Base-by-base conservation (phyloP, 2,797 vertebrate species). In the Setipinna tenuifilis region DNA sequence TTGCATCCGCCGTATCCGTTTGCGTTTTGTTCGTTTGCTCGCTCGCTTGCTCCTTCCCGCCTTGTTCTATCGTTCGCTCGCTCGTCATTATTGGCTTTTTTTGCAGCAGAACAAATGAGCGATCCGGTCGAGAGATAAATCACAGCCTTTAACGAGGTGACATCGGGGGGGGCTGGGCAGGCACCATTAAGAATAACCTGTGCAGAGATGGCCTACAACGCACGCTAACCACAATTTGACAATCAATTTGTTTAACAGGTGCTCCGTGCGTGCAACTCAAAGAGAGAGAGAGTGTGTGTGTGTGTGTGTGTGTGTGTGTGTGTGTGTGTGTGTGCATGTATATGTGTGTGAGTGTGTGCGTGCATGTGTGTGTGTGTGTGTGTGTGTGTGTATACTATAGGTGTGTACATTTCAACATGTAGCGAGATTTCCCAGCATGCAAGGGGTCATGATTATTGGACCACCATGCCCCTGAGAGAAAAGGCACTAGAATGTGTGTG, bases 61-160 rank as follows among this genome's bases (percentile, higher is more conserved):
- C 46, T 12, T 58, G 12, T 14, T 58, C 65, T 7, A 14, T 71
- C 28, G 11, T 14, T 31, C 82, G 82, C 81, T 84, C 85, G 83
- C 48, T 84, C 50, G 46, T 71, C 82, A 84, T 86, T 84, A 85
- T 83, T 14, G 57, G 16, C 16, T 87, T 83, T 80, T 82, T 82
- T 85, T 85, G 82, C 25, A 25, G 31, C 35, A 6, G 86, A 25
- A 31, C 84, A 87, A 83, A 88, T 90, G 85, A 88, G 85, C 86
- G 87, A 83, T 28, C 82, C 81, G 80, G 75, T 89, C 85, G 86
- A 83, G 86, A 90, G 91, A 93, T 94, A 90, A 92, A 94, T 94
- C 91, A 94, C 89, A 0, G 85, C 81, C 86, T n/a, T 86, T 94
- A 93, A 94, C 93, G 92, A 94, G 91, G 89, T 91, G 91, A 93